These are phyloP conservation scores for Myotis myotis DNA, from an alignment of 2,797 vertebrate species.

Conservation along the genomic window DNA sequence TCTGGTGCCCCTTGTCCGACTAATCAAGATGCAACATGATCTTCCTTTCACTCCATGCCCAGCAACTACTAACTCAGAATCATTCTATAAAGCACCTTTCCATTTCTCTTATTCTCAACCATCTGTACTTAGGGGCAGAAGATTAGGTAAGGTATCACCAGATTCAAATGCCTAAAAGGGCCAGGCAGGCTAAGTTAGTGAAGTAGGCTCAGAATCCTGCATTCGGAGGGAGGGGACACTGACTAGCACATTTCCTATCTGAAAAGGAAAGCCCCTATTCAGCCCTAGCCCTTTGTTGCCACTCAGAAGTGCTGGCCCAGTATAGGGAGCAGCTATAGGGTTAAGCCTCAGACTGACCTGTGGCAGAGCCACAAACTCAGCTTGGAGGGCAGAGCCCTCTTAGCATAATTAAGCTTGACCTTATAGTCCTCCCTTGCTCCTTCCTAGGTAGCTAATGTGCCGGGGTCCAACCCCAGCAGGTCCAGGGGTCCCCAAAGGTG, in stretches of 20 bases:
- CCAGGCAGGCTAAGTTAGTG: background rate
- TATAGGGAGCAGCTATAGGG: too few relatives aligned
- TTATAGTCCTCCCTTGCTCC: too few relatives aligned
- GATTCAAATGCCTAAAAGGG: background rate
- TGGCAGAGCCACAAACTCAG: too few relatives aligned
- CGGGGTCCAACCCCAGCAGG: too few relatives aligned
- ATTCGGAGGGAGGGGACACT: background rate
- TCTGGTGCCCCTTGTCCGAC: background rate
- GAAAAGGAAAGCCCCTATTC: background rate
- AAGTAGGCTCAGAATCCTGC: background rate
- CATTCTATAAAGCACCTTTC: background rate
- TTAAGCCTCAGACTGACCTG: too few relatives aligned
- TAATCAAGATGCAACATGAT: background rate
- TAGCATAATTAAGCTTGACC: too few relatives aligned
- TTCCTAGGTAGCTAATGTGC: too few relatives aligned
- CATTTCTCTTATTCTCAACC: background rate
- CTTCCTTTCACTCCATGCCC: background rate
- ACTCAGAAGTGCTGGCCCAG: background rate
- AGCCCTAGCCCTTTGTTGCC: background rate
- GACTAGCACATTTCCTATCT: background rate
- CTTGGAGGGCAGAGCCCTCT: too few relatives aligned
- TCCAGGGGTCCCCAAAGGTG: too few relatives aligned
- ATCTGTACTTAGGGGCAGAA: background rate
- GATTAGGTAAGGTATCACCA: background rate
- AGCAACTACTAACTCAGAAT: background rate